Conservation (phyloP, 1,140 invertebrate genomes). For the Calephelis virginiensis region DNA sequence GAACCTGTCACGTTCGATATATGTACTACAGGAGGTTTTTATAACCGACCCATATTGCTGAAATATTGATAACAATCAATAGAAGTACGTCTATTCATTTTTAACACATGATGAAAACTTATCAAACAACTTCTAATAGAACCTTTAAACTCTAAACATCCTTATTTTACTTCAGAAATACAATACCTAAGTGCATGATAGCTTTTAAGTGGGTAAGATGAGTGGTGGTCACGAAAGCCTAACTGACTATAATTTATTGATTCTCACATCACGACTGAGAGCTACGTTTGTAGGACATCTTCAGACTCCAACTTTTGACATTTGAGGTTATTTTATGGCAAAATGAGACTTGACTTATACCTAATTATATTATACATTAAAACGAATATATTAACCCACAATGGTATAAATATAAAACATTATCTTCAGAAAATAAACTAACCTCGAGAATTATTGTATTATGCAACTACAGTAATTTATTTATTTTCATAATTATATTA, state of each 20-base stretch:
- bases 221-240: conserved; percentile 44
- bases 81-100: too few relatives aligned
- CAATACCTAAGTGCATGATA: conserved; percentile 24
- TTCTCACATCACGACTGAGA: conserved; percentile 20
- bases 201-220: conserved; percentile 37
- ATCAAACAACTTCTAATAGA: conserved; percentile 7
- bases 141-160: conserved; percentile 16
- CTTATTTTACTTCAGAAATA: conserved; percentile 18
- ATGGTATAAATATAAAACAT: too few relatives aligned
- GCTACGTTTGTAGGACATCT: conserved; percentile 19
- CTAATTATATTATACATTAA: too few relatives aligned
- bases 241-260: conserved; percentile 40
- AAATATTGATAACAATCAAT: too few relatives aligned
- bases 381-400: too few relatives aligned
- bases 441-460: too few relatives aligned
- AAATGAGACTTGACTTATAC: not conserved
- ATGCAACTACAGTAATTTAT: too few relatives aligned
- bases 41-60: too few relatives aligned
- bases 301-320: not conserved
- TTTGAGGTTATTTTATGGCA: conserved; percentile 2
- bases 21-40: too few relatives aligned
- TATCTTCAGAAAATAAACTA: too few relatives aligned
- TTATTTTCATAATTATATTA: too few relatives aligned
- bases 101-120: not conserved
- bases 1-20: too few relatives aligned